Percentiles rank a stretch among this genome's conserved stretches.
Evolutionary conservation across 2,888 invertebrate species (phyloP).

Genomic region (Galerucella pusilla): DNA sequence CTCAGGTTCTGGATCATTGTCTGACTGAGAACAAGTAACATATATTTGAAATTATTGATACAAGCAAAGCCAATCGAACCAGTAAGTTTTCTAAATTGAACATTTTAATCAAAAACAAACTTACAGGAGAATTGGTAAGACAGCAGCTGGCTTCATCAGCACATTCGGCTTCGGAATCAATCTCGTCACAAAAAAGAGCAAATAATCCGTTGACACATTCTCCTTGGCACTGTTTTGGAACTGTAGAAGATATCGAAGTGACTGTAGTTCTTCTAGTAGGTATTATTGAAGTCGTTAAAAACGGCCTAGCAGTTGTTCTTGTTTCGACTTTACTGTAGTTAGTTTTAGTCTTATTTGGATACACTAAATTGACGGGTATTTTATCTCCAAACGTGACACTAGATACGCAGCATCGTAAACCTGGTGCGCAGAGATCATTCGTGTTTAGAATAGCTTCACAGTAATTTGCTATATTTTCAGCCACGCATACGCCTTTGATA

Average conservation of each 20-base stretch:
- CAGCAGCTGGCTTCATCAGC: conserved; percentile 84
- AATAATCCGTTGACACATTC: conserved; percentile 87
- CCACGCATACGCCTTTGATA: conserved; percentile 79
- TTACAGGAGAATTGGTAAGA: conserved; percentile 69
- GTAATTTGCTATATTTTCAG: conserved; percentile 83
- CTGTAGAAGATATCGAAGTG: conserved; percentile 61
- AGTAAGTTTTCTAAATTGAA: neutral
- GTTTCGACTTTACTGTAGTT: conserved; percentile 62
- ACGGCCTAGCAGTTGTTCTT: conserved; percentile 59
- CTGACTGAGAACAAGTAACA: conserved; percentile 46
- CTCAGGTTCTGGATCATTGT: conserved; percentile 50
- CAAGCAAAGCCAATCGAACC: too few species aligned
- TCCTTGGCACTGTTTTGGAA: conserved; percentile 78
- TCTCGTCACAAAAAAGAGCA: conserved; percentile 86
- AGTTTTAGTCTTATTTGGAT: conserved; percentile 73
- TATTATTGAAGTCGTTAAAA: conserved; percentile 59
- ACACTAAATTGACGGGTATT: conserved; percentile 77
- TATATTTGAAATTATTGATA: neutral
- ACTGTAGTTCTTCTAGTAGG: conserved; percentile 57
- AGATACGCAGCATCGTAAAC: conserved; percentile 84
- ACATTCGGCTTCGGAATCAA: conserved; percentile 82
- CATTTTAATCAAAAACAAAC: conserved; percentile 29
- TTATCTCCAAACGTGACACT: conserved; percentile 78
- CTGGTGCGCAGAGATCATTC: conserved; percentile 78
- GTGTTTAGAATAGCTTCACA: conserved; percentile 86